phyloP scores from a whole-genome alignment of 2,888 invertebrate genomes.

The Liodrosophila aerea region DNA sequence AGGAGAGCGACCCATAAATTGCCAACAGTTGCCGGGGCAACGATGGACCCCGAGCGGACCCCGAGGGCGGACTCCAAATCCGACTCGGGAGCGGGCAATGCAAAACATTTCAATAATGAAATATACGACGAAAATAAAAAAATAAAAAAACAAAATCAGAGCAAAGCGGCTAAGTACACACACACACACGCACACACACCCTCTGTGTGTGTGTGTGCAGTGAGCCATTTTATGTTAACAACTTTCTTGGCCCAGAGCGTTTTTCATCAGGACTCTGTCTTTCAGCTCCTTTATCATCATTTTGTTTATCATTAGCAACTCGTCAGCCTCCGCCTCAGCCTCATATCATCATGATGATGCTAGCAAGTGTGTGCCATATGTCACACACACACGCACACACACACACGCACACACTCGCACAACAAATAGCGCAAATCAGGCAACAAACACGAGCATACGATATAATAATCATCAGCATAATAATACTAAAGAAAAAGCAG shows the following conservation, averaged over 20 bases:
- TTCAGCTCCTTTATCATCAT: slow-evolving; percentile 64
- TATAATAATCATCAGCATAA: slow-evolving; percentile 33
- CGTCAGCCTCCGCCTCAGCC: slow-evolving; percentile 52
- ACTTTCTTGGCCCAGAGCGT: slow-evolving; percentile 72
- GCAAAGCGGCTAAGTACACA: slow-evolving; percentile 38
- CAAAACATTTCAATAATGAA: slow-evolving; percentile 61
- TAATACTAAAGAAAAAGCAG: slow-evolving; percentile 26
- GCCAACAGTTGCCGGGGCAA: slow-evolving; percentile 36
- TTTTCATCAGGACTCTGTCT: slow-evolving; percentile 48
- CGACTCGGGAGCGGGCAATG: slow-evolving; percentile 25
- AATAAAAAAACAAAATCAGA: slow-evolving; percentile 26
- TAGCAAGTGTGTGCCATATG: slow-evolving; percentile 67
- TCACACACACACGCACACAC: slow-evolving; percentile 29
- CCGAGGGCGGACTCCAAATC: slow-evolving; percentile 18
- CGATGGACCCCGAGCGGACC: slow-evolving; percentile 10
- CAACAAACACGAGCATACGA: slow-evolving; percentile 27
- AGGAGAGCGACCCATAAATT: slow-evolving; percentile 34
- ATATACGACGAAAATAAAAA: slow-evolving; percentile 3
- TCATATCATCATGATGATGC: slow-evolving; percentile 30
- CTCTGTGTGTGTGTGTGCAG: slow-evolving; percentile 45
- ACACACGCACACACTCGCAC: slow-evolving; percentile 6
- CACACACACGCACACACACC: slow-evolving; percentile 2
- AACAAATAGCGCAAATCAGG: slow-evolving; percentile 57
- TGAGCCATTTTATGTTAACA: slow-evolving; percentile 75
- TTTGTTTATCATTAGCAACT: slow-evolving; percentile 74